phyloP scores from a whole-genome alignment of 2,888 invertebrate species.

The Alentia gelatinosa region DNA sequence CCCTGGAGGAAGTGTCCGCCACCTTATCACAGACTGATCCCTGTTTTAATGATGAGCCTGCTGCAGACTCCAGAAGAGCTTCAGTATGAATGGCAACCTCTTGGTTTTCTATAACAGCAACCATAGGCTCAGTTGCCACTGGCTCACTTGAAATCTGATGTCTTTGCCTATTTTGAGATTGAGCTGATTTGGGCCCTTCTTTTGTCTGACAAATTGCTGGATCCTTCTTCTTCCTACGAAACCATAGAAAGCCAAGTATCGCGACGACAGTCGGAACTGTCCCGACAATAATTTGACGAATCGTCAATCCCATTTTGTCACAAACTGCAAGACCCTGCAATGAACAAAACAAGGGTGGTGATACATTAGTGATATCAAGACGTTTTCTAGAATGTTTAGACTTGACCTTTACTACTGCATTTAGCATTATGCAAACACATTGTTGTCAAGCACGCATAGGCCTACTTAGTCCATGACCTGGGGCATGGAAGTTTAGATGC shows the following conservation, averaged over 20 bases:
- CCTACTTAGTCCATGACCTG: not conserved
- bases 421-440: not conserved
- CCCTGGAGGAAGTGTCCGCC: not conserved
- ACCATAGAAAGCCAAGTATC: slow-evolving; percentile 56
- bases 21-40: not conserved
- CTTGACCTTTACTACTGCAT: not conserved
- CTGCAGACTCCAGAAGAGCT: not conserved
- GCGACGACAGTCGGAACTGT: slow-evolving; percentile 41
- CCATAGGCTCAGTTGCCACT: not conserved
- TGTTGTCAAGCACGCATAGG: not conserved
- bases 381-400: not conserved
- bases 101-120: not conserved
- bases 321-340: not conserved
- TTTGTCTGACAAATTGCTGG: slow-evolving; percentile 26
- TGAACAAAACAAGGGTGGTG: not conserved
- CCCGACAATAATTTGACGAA: slow-evolving; percentile 48
- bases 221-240: slow-evolving; percentile 51
- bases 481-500: not conserved
- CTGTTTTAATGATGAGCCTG: not conserved
- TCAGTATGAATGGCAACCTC: not conserved
- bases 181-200: not conserved
- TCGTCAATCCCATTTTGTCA: slow-evolving; percentile 42
- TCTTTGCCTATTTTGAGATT: not conserved
- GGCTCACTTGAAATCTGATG: not conserved
- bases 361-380: too few species aligned